A percentile compares a stretch with the other conserved stretches of the same genome.
These are phyloP conservation scores for Bufo bufo DNA, from an alignment of 2,113 vertebrate genomes.

Conservation along the genomic window DNA sequence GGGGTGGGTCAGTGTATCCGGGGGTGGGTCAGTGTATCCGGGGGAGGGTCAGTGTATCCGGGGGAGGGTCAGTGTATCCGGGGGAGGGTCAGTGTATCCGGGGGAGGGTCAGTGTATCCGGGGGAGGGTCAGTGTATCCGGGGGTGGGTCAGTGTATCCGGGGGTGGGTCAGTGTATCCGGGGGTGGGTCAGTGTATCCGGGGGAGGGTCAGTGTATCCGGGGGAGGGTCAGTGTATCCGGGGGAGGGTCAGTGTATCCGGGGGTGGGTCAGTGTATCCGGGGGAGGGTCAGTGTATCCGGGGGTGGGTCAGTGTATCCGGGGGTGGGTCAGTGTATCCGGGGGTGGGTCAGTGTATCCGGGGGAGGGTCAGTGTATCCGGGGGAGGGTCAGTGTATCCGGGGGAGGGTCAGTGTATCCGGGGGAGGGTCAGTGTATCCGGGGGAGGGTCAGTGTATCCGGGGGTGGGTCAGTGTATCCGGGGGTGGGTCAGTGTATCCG, in stretches of 20 bases:
- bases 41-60: neutral
- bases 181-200: neutral
- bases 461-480: neutral
- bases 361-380: neutral
- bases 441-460: too few relatives aligned
- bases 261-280: too few relatives aligned
- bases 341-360: neutral
- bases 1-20: too few relatives aligned
- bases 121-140: neutral
- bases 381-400: too few relatives aligned
- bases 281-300: neutral
- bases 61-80: neutral
- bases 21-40: neutral
- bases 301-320: neutral
- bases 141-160: neutral
- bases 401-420: neutral
- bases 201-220: neutral
- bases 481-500: neutral
- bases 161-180: too few relatives aligned
- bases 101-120: too few relatives aligned
- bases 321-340: too few relatives aligned
- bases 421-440: neutral
- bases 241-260: neutral
- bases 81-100: neutral
- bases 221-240: neutral